Percentiles rank a stretch among this genome's conserved stretches.
Evolutionary conservation across 2,797 vertebrate species (phyloP).

Genomic region (Neopelma chrysocephalum): DNA sequence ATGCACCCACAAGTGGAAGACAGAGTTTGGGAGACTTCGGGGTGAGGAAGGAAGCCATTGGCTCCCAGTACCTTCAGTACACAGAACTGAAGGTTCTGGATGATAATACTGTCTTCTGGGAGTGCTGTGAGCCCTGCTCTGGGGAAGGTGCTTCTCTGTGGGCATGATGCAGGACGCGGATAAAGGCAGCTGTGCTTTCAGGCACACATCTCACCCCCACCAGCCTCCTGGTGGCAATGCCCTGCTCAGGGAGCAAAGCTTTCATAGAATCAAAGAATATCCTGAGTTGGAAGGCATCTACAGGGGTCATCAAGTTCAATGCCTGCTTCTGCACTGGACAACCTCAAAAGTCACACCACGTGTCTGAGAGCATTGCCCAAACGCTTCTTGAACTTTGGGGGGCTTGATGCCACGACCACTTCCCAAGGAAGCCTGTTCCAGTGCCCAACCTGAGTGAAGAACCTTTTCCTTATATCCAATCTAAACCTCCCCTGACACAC

Average conservation of each 20-base stretch:
- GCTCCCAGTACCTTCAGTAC: background rate
- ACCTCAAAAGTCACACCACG: background rate
- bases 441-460: background rate
- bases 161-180: rapidly evolving
- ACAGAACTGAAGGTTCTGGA: background rate
- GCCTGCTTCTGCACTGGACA: background rate
- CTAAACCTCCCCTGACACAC: background rate
- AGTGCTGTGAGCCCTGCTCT: rapidly evolving
- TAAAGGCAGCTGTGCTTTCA: background rate
- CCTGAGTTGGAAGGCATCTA: background rate
- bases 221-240: background rate
- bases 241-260: background rate
- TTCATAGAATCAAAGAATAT: background rate
- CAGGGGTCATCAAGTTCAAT: background rate
- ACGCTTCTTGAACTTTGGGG: background rate
- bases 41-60: background rate
- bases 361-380: background rate
- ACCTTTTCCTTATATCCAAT: background rate
- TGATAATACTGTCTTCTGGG: background rate
- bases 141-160: background rate
- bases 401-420: background rate
- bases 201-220: background rate
- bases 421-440: background rate
- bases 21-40: background rate
- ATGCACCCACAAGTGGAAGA: background rate